These are phyloP conservation scores for Turritopsis rubra DNA, from an alignment of 30 jellyfish, hydroid and myxozoan species.

Conservation along the genomic window DNA sequence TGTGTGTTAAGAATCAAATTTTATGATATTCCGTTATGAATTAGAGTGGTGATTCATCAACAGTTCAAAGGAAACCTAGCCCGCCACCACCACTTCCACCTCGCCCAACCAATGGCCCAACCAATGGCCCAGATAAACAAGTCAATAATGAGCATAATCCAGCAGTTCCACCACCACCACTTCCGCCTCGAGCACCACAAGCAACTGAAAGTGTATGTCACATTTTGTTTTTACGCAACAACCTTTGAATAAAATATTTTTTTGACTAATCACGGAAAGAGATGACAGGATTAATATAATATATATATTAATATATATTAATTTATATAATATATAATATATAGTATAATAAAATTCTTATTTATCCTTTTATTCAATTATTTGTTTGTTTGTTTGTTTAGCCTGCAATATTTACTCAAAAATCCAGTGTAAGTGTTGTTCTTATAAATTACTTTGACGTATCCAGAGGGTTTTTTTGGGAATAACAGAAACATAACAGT, in stretches of 20 bases:
- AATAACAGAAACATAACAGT: too few relatives aligned
- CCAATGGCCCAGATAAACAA: background rate
- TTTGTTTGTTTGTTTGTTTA: background rate
- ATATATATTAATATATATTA: too few relatives aligned
- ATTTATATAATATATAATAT: too few relatives aligned
- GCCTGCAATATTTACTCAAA: background rate
- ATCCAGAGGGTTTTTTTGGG: too few relatives aligned
- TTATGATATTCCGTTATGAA: too few relatives aligned
- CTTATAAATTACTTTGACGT: too few relatives aligned
- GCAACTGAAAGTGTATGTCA: background rate
- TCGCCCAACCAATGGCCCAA: constrained; percentile 6
- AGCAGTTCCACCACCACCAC: constrained; percentile 68
- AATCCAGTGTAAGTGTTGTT: background rate
- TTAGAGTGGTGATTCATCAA: background rate
- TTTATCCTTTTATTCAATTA: background rate
- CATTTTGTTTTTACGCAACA: background rate
- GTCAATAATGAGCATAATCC: background rate
- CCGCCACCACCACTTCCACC: constrained; percentile 22
- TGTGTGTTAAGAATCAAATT: constrained; percentile 4
- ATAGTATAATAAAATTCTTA: too few relatives aligned
- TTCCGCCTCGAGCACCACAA: constrained; percentile 73
- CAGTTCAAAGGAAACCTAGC: background rate
- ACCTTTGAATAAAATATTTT: too few relatives aligned
- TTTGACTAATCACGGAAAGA: too few relatives aligned
- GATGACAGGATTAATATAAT: too few relatives aligned